Evolutionary conservation across 2,888 invertebrate species (phyloP), one percentile per base, ranked within the genome.

Genomic region (Ophion ventricosus): DNA sequence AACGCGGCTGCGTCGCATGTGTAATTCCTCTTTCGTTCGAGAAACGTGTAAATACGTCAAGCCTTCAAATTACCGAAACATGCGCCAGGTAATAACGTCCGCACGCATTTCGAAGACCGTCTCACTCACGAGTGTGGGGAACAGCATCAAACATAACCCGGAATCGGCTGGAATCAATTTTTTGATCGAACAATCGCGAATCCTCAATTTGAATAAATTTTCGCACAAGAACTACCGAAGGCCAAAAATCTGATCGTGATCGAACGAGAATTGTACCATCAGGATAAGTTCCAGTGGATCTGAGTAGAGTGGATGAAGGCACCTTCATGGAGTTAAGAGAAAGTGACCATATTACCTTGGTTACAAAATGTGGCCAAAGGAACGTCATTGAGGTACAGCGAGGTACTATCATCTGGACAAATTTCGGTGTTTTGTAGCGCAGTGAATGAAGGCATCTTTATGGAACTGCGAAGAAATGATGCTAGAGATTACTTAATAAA

Each of bases 1-100:
- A 20, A 69, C 77, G 85, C 80, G 85, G 89, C 90, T 90, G 92
- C 89, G 88, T 90, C 88, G 92, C 91, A 92, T 93, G 89, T 92
- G 89, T 93, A 93, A 93, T 93, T 89, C 89, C 90, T 91, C 88
- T 90, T 92, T 90, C 59, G 14, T 26, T 54, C 54, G 59, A 57
- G 57, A 57, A 57, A 61, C 49, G 23, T 80, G 29, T 54, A 35
- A 59, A 54, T 63, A 74, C 82, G 69, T 82, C 69, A 66, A 54
- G 76, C 43, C 78, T 81, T 66, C 29, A 82, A 79, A 81, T 77
- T 69, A 69, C 66, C 61, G 14, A 75, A 64, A 75, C 35, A 72
- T 14, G 63, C 63, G 63, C 14, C 14, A 29, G 25, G 63, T 17
- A 63, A 29, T 29, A 63, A 26, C 26, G 63, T 57, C 23, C 20